phyloP scores from a whole-genome alignment of 2,888 invertebrate genomes.

The Cephus pygmeus region DNA sequence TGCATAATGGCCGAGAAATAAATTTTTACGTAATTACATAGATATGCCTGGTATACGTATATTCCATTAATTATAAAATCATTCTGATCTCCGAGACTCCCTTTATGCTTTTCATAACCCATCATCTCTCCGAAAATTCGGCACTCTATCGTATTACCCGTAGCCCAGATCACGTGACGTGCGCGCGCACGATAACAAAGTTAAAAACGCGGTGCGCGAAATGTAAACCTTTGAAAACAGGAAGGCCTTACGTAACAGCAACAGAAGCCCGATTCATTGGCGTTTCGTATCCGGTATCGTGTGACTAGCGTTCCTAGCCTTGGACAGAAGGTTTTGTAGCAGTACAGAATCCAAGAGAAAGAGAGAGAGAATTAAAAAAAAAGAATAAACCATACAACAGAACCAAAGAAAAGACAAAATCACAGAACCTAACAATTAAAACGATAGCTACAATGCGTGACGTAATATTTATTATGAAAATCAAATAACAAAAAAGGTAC shows the following conservation, averaged over 20 bases:
- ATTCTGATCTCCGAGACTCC: neutral
- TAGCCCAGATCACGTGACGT: neutral
- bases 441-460: neutral
- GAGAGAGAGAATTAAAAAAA: neutral
- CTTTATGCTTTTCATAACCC: neutral
- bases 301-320: neutral
- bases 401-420: neutral
- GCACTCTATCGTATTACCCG: neutral
- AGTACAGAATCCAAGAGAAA: neutral
- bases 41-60: neutral
- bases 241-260: conserved; percentile 26
- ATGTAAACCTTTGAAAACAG: conserved; percentile 13
- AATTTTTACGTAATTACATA: neutral
- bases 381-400: neutral
- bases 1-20: neutral
- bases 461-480: neutral
- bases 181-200: neutral
- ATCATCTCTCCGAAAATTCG: neutral
- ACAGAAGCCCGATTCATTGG: conserved; percentile 31
- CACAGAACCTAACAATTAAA: neutral
- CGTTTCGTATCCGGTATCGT: conserved; percentile 16
- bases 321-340: neutral
- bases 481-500: too few relatives aligned
- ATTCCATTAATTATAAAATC: neutral
- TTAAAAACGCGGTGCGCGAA: neutral